phyloP scores from a whole-genome alignment of 1,140 invertebrate species.

The Rhyzopertha dominica region DNA sequence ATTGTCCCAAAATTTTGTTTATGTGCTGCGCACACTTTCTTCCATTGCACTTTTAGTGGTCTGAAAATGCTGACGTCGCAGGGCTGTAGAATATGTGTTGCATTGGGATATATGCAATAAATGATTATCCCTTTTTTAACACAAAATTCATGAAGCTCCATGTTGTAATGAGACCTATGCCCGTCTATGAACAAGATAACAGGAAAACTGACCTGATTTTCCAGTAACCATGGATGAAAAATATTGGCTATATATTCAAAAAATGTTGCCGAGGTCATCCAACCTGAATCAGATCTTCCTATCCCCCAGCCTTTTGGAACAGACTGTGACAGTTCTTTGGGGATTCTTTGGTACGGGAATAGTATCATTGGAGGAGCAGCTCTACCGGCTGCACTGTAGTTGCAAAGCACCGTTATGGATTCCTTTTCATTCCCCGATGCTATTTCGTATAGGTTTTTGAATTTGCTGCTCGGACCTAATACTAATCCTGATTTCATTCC shows the following conservation, averaged over 20 bases:
- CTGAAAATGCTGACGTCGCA: constrained; percentile 41
- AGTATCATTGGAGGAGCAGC: constrained; percentile 34
- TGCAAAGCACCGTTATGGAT: constrained; percentile 14
- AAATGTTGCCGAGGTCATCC: constrained; percentile 43
- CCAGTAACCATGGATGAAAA: constrained; percentile 35
- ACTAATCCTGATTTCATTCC: constrained; percentile 32
- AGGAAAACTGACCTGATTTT: constrained; percentile 35
- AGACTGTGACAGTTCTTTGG: constrained; percentile 25
- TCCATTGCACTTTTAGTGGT: constrained; percentile 38
- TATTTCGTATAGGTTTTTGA: constrained; percentile 29
- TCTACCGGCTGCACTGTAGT: constrained; percentile 38
- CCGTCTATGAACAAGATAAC: constrained; percentile 45
- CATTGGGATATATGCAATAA: constrained; percentile 40
- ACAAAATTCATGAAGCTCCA: constrained; percentile 41
- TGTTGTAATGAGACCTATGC: constrained; percentile 42
- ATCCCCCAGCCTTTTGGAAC: constrained; percentile 39
- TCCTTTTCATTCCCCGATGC: constrained; percentile 27
- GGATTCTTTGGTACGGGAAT: constrained; percentile 29
- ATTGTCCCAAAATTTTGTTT: constrained; percentile 8
- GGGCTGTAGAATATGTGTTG: constrained; percentile 44
- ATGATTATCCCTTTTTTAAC: constrained; percentile 37
- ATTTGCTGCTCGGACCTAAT: constrained; percentile 25
- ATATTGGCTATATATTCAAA: constrained; percentile 43
- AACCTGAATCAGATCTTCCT: constrained; percentile 40
- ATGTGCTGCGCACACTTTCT: constrained; percentile 10